These are phyloP conservation scores for Alethe castanea DNA, from an alignment of 2,113 vertebrate species.

Conservation along the genomic window DNA sequence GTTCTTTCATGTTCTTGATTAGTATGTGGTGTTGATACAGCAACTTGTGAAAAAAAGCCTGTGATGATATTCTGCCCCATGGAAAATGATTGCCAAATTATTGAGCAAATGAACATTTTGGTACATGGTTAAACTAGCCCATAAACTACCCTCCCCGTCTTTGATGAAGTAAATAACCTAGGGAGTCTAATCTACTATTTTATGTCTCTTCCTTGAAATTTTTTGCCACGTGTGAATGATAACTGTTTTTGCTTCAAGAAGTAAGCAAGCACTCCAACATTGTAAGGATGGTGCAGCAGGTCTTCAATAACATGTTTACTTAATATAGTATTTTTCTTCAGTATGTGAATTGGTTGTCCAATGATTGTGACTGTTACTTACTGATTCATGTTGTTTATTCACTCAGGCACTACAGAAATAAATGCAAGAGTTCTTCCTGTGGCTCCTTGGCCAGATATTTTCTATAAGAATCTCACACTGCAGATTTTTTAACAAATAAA, in stretches of 20 bases:
- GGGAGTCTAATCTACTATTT: not conserved
- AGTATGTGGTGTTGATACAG: not conserved
- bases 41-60: not conserved
- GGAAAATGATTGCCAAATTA: not conserved
- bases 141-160: not conserved
- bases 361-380: not conserved
- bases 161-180: not conserved
- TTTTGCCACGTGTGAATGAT: not conserved
- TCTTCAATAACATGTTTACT: not conserved
- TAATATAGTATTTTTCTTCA: not conserved
- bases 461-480: not conserved
- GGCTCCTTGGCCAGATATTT: not conserved
- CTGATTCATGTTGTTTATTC: not conserved
- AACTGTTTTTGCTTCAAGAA: not conserved
- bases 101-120: not conserved
- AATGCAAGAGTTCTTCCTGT: not conserved
- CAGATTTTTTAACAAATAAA: not conserved
- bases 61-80: not conserved
- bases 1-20: not conserved
- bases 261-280: rapidly evolving
- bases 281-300: not conserved
- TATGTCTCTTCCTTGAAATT: not conserved
- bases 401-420: not conserved
- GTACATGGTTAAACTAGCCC: not conserved
- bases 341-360: not conserved